Percentiles rank a stretch among this genome's conserved stretches.
phyloP scores from a whole-genome alignment of 2,797 vertebrate genomes.

The Tokudaia tokunoshimensis region DNA sequence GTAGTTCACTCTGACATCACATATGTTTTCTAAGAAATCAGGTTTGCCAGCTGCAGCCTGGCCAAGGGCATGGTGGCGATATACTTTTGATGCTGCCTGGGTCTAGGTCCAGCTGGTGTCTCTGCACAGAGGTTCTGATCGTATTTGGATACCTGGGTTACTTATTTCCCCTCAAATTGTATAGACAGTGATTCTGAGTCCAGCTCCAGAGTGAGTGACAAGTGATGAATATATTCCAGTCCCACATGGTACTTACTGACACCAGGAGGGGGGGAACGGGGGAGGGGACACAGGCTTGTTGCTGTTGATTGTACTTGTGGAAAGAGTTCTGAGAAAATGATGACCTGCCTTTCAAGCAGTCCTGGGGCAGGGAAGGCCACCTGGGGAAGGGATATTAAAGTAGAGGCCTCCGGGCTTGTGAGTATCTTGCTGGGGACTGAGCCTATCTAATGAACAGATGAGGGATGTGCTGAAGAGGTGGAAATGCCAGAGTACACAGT shows the following conservation, averaged over 20 bases:
- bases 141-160: fast-evolving
- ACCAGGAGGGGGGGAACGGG: neutral
- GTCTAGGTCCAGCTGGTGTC: fast-evolving
- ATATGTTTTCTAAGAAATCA: neutral
- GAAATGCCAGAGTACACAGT: fast-evolving
- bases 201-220: neutral
- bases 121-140: neutral
- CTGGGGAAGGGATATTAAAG: neutral
- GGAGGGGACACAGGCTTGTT: too few relatives aligned
- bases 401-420: neutral
- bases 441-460: neutral
- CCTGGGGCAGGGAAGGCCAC: neutral
- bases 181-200: neutral
- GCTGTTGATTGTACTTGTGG: neutral
- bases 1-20: too few relatives aligned
- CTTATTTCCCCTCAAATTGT: neutral
- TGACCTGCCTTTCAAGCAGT: neutral
- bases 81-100: neutral
- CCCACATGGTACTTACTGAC: fast-evolving
- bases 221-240: neutral
- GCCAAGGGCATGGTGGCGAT: fast-evolving
- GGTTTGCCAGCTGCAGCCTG: too few relatives aligned
- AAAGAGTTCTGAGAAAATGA: neutral
- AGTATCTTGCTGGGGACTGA: neutral
- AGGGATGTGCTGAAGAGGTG: fast-evolving